A percentile compares a stretch with the other conserved stretches of the same genome.
These are phyloP conservation scores for Smittia aterrima DNA, from an alignment of 2,888 invertebrate genomes.

Conservation along the genomic window DNA sequence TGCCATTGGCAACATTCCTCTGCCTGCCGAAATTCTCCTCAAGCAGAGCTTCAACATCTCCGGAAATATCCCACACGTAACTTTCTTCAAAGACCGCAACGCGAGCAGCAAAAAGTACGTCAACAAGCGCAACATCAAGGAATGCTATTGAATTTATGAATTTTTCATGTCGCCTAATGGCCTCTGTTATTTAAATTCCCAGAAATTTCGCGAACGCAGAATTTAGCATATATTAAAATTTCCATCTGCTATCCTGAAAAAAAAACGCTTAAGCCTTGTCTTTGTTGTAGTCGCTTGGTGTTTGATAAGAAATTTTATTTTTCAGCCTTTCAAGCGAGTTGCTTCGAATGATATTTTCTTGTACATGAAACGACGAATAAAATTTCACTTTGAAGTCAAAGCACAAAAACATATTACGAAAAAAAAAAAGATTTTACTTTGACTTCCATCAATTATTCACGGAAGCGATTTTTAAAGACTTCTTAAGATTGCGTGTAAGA, in stretches of 20 bases:
- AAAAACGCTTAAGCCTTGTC: neutral
- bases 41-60: constrained; percentile 49
- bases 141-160: constrained; percentile 13
- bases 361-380: neutral
- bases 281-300: neutral
- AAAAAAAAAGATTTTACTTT: neutral
- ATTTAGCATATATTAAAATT: neutral
- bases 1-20: constrained; percentile 48
- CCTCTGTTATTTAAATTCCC: neutral
- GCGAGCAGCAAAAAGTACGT: constrained; percentile 42
- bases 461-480: neutral
- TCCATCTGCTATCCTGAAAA: neutral
- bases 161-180: neutral
- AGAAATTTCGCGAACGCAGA: neutral
- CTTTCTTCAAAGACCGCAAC: constrained; percentile 49
- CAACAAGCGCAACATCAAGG: constrained; percentile 35
- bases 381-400: neutral
- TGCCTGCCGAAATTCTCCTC: constrained; percentile 50
- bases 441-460: neutral
- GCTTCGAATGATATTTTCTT: neutral
- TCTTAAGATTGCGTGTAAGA: neutral
- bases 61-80: constrained; percentile 49
- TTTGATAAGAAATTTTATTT: neutral
- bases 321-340: neutral
- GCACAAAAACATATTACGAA: neutral